Percentiles rank a stretch among this genome's conserved stretches.
Conservation (phyloP, 2,113 vertebrate species). For the Ophiodon elongatus region DNA sequence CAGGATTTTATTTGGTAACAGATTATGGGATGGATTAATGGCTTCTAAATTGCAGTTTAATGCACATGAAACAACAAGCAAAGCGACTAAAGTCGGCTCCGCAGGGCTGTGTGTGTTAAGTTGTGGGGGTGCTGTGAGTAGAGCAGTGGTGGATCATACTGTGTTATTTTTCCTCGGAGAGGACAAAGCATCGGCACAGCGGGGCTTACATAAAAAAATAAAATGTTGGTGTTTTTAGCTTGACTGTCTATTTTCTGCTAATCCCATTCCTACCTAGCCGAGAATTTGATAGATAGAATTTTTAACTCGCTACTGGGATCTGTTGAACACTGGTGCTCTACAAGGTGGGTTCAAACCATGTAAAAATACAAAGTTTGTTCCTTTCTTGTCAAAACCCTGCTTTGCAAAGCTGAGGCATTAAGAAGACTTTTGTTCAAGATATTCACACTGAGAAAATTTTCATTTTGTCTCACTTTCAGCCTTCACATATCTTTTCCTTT, state of each 20-base stretch:
- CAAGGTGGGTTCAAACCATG: constrained; percentile 45
- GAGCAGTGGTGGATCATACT: constrained; percentile 28
- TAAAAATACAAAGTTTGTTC: constrained; percentile 32
- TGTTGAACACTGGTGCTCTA: constrained; percentile 44
- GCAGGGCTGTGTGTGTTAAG: constrained; percentile 32
- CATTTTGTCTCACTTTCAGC: constrained; percentile 24
- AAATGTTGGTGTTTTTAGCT: constrained; percentile 39
- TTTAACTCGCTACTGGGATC: constrained; percentile 44
- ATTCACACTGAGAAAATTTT: constrained; percentile 19
- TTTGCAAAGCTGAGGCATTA: constrained; percentile 31
- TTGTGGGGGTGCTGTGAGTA: constrained; percentile 43
- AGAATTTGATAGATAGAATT: constrained; percentile 27
- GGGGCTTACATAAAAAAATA: constrained; percentile 29
- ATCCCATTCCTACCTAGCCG: constrained; percentile 42
- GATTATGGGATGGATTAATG: constrained; percentile 85
- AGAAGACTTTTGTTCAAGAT: constrained; percentile 47
- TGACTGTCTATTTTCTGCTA: constrained; percentile 37
- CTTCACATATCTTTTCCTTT: neutral
- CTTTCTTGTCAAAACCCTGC: constrained; percentile 39
- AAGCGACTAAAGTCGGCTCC: constrained; percentile 32
- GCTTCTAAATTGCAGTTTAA: constrained; percentile 83
- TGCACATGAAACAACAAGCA: constrained; percentile 74
- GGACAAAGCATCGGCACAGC: constrained; percentile 52
- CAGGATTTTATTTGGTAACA: constrained; percentile 76
- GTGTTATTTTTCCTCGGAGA: constrained; percentile 56